These are phyloP conservation scores for Tuta absoluta DNA, from an alignment of 2,888 invertebrate genomes.

Conservation along the genomic window DNA sequence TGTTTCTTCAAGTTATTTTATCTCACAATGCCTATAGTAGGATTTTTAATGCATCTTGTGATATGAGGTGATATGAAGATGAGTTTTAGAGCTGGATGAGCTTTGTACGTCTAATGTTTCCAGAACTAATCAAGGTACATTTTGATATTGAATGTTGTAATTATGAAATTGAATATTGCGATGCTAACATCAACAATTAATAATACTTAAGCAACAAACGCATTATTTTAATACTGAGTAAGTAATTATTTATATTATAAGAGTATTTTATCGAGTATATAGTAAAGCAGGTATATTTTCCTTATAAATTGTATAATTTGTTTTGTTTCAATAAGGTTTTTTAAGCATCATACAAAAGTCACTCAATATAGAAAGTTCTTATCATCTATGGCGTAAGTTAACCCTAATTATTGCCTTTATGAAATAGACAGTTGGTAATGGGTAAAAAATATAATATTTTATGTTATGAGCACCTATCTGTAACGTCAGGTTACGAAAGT, in stretches of 20 bases:
- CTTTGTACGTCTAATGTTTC: conserved; percentile 30
- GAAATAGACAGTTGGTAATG: conserved; percentile 49
- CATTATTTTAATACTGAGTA: conserved; percentile 51
- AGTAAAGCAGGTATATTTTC: conserved; percentile 51
- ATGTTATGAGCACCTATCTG: conserved; percentile 50
- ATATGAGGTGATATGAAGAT: conserved; percentile 78
- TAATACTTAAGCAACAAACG: conserved; percentile 40
- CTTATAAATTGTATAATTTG: conserved; percentile 49
- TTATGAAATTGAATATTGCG: conserved; percentile 17
- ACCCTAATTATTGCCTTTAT: conserved; percentile 68
- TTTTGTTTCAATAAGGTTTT: conserved; percentile 46
- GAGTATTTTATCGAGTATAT: conserved; percentile 47
- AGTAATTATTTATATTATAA: conserved; percentile 33
- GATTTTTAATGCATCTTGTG: conserved; percentile 40
- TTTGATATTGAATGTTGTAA: conserved; percentile 25
- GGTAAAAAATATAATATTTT: conserved; percentile 44
- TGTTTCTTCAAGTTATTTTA: conserved; percentile 36
- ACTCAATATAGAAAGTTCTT: conserved; percentile 54
- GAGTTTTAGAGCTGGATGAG: conserved; percentile 47
- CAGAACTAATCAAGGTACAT: conserved; percentile 12
- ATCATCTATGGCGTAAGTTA: conserved; percentile 53
- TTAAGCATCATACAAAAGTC: conserved; percentile 61
- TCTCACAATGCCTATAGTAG: conserved; percentile 43
- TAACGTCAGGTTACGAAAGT: conserved; percentile 24
- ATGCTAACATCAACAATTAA: conserved; percentile 38